Conservation (phyloP, 2,888 invertebrate species). For the Ichneumoninae sp. region DNA sequence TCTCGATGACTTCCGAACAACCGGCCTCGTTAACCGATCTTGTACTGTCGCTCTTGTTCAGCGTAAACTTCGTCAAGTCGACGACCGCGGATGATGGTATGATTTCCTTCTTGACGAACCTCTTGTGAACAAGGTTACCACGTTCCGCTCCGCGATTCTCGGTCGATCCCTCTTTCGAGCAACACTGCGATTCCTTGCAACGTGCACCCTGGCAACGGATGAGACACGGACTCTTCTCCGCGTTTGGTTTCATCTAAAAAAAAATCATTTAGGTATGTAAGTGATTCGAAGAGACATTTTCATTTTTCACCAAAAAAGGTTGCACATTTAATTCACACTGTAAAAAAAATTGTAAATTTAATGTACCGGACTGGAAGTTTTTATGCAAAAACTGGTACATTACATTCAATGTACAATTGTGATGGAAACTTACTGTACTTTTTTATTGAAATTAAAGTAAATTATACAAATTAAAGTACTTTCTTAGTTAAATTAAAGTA, state of each 20-base stretch:
- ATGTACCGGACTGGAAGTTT: no score
- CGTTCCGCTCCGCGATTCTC: conserved; percentile 53
- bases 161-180: conserved; percentile 73
- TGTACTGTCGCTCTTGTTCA: conserved; percentile 64
- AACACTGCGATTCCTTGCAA: conserved; percentile 80
- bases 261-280: neutral
- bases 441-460: no score
- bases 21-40: conserved; percentile 33
- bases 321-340: neutral
- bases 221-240: conserved; percentile 76
- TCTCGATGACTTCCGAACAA: conserved; percentile 11
- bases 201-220: conserved; percentile 80
- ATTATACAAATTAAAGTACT: no score
- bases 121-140: conserved; percentile 67
- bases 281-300: neutral
- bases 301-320: neutral
- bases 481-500: no score
- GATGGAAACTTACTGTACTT: no score
- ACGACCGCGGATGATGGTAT: conserved; percentile 67
- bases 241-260: conserved; percentile 74
- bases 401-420: no score
- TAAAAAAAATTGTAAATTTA: no score
- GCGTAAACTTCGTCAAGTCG: conserved; percentile 70
- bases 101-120: conserved; percentile 73
- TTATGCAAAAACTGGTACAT: no score